These are phyloP conservation scores for Channa striata DNA, from an alignment of 2,797 vertebrate genomes.

Conservation along the genomic window DNA sequence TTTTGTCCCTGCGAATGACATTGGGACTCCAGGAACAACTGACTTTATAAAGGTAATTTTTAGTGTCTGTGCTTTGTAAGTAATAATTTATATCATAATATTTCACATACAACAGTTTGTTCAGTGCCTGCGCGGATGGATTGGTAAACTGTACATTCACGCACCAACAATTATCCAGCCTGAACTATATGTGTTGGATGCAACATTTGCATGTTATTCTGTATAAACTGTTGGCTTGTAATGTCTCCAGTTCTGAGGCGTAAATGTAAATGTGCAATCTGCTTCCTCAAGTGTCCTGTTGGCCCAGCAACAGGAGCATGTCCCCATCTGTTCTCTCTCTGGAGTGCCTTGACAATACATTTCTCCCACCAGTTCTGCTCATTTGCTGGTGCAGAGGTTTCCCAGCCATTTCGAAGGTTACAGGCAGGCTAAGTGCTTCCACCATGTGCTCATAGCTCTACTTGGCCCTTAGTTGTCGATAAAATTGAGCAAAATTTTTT, in stretches of 20 bases:
- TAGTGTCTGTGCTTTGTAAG: slow-evolving; percentile 8
- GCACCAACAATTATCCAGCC: slow-evolving; percentile 15
- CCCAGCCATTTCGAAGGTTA: slow-evolving; percentile 67
- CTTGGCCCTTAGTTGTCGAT: slow-evolving; percentile 54
- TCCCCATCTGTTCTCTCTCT: slow-evolving; percentile 92
- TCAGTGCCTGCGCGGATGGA: slow-evolving; percentile 7
- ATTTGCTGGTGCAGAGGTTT: slow-evolving; percentile 69
- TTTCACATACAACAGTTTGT: slow-evolving; percentile 30
- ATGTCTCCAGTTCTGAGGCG: slow-evolving; percentile 83
- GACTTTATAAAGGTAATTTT: slow-evolving; percentile 31
- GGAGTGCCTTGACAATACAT: slow-evolving; percentile 84
- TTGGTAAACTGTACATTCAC: slow-evolving; percentile 26
- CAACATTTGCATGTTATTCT: slow-evolving; percentile 35
- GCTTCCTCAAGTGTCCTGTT: slow-evolving; percentile 88
- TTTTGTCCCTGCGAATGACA: slow-evolving; percentile 63
- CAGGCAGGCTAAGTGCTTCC: slow-evolving; percentile 58
- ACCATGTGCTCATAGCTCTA: slow-evolving; percentile 61
- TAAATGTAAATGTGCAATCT: slow-evolving; percentile 94
- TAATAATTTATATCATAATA: slow-evolving; percentile 29
- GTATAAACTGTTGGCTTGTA: slow-evolving; percentile 46
- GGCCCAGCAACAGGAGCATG: slow-evolving; percentile 88
- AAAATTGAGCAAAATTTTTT: slow-evolving; percentile 27
- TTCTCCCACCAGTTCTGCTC: slow-evolving; percentile 67
- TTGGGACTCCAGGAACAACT: slow-evolving; percentile 11
- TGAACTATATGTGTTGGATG: slow-evolving; percentile 21